Percentiles rank a stretch among this genome's conserved stretches.
These are phyloP conservation scores for Beroe ovata DNA, from an alignment of 37 sponge, comb jelly and placozoan species.

Conservation along the genomic window DNA sequence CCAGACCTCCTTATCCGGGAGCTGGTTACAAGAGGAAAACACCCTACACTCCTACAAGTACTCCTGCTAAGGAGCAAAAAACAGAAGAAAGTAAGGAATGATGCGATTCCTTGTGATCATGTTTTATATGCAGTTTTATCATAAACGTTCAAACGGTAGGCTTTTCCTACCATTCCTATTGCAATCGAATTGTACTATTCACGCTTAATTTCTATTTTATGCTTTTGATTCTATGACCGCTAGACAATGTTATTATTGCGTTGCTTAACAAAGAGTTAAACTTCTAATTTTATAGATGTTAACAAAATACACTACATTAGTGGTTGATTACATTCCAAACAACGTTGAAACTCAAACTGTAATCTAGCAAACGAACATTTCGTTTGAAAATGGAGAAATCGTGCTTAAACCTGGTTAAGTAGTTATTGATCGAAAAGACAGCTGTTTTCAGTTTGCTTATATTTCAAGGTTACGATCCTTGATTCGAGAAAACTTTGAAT, in stretches of 20 bases:
- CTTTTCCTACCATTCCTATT: neutral
- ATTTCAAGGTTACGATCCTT: too few species aligned
- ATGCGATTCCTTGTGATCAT: neutral
- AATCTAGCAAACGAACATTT: too few species aligned
- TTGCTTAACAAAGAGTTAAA: constrained; percentile 5
- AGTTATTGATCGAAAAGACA: too few species aligned
- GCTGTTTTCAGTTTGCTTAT: too few species aligned
- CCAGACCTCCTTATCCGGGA: constrained; percentile 7
- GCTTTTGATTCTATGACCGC: neutral
- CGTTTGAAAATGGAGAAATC: too few species aligned
- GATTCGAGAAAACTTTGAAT: too few species aligned
- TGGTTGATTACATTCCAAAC: neutral
- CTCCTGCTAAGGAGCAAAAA: constrained; percentile 11
- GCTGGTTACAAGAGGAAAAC: constrained; percentile 10
- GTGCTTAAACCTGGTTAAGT: too few species aligned
- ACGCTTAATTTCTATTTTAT: neutral
- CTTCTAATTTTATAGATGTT: constrained; percentile 46
- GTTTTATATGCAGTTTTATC: neutral
- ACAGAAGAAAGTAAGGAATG: constrained; percentile 37
- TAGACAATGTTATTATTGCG: too few species aligned
- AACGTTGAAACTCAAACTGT: too few species aligned
- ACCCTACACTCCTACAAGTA: constrained; percentile 25
- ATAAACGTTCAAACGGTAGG: neutral
- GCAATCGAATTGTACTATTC: neutral
- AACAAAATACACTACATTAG: constrained; percentile 61